Conservation (phyloP, 2,797 vertebrate genomes). For the Oryzias sinensis region DNA sequence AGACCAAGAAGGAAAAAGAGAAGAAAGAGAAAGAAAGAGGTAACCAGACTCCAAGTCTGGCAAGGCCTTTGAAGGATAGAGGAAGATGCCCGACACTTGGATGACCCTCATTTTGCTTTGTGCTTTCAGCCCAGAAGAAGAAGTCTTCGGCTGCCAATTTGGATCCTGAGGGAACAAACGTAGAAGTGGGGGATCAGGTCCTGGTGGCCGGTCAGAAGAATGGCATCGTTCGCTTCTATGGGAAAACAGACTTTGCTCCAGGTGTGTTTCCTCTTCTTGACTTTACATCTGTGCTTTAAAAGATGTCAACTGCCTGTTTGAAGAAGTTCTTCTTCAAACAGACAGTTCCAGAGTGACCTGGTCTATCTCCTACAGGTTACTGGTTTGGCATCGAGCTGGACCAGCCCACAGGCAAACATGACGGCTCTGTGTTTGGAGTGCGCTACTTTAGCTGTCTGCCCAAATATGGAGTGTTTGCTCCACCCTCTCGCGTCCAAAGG, state of each 20-base stretch:
- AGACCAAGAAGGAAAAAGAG: constrained; percentile 87
- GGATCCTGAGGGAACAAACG: constrained; percentile 85
- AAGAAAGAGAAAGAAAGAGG: constrained; percentile 74
- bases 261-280: constrained; percentile 62
- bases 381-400: constrained; percentile 93
- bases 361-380: constrained; percentile 75
- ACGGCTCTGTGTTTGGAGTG: constrained; percentile 91
- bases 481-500: constrained; percentile 91
- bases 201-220: constrained; percentile 91
- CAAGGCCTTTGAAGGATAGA: no score
- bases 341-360: neutral
- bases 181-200: constrained; percentile 89
- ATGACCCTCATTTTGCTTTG: neutral
- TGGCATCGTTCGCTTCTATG: constrained; percentile 87
- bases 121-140: constrained; percentile 75
- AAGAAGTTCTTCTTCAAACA: neutral
- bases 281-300: no score
- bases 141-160: constrained; percentile 79
- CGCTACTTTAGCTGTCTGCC: constrained; percentile 91
- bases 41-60: neutral
- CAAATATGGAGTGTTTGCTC: constrained; percentile 90
- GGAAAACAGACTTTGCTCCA: constrained; percentile 93
- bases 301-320: neutral
- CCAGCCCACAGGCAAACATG: constrained; percentile 89
- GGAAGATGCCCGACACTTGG: no score